Evolutionary conservation across 2,113 vertebrate genomes (phyloP), one percentile per base, ranked within the genome.

Genomic region (Calypte anna): DNA sequence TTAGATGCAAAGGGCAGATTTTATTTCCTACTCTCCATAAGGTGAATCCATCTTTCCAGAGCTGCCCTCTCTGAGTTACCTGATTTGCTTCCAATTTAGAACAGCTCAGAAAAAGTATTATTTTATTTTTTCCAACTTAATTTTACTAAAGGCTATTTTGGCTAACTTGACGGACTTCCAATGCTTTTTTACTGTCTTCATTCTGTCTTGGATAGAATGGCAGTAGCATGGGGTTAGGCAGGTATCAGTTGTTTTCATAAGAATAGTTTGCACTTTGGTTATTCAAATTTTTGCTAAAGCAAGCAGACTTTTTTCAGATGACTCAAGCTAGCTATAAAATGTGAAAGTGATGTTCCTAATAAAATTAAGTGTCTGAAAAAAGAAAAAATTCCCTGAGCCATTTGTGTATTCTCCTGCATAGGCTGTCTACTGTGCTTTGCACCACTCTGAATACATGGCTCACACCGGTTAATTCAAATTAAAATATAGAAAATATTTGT

Each of bases 111-210:
- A 91, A 54, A 94, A 40, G 3, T 63, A 40, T 13, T 3, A 62
- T 50, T 90, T 88, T 85, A 54, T 91, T 84, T 86, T 27, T 73
- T 89, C 57, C 77, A 69, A 72, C 36, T 57, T 81, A 21, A 3
- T 86, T 87, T 83, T 82, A 13, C 62, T 90, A 68, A 75, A 87
- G 88, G 36, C 15, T 78, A 4, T 72, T 95, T 59, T 86, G 83
- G 20, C 43, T 61, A 73, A 70, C 64, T 15, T 68, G 57, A 57
- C 91, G 33, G 53, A 66, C 55, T 91, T 31, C 16, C 40, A 68
- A 58, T 64, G 21, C 57, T 91, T 86, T 43, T 20, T 36, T 55
- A 74, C 66, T 70, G 50, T 62, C 23, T 51, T 62, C 36, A 9
- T 22, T 90, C 36, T 51, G 20, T 86, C 58, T 58, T 6, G 2